These are phyloP conservation scores for Campoletis raptor DNA, from an alignment of 2,888 invertebrate species.

Conservation along the genomic window DNA sequence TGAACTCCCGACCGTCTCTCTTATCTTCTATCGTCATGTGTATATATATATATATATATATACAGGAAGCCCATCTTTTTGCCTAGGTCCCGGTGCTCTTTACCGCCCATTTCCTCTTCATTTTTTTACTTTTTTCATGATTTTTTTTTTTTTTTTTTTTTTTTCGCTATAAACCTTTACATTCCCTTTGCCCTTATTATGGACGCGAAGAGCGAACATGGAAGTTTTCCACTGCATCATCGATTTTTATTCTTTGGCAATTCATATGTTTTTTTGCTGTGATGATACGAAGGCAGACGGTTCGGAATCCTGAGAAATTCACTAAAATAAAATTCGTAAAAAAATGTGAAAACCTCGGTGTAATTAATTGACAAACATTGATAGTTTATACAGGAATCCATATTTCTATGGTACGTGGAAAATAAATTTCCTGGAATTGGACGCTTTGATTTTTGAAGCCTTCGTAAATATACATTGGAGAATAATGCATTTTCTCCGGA, in stretches of 20 bases:
- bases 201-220: neutral
- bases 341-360: neutral
- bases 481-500: neutral
- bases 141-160: slow-evolving; percentile 25
- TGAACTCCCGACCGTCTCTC: slow-evolving; percentile 36
- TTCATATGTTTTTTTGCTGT: neutral
- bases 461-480: neutral
- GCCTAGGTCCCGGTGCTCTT: slow-evolving; percentile 16
- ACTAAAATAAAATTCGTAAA: neutral
- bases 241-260: neutral
- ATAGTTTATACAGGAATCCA: neutral
- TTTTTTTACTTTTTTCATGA: too few relatives aligned
- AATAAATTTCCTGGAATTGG: neutral
- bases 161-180: neutral
- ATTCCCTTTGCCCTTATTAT: slow-evolving; percentile 4
- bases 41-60: neutral
- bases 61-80: neutral
- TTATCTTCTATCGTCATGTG: neutral
- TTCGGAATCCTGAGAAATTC: neutral
- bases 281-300: neutral
- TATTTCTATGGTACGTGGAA: neutral
- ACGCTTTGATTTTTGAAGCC: neutral
- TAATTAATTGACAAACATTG: neutral
- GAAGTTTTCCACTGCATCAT: slow-evolving; percentile 9
- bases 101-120: slow-evolving; percentile 10